Base-by-base conservation (phyloP, 2,797 vertebrate species). In the Natrix natrix region DNA sequence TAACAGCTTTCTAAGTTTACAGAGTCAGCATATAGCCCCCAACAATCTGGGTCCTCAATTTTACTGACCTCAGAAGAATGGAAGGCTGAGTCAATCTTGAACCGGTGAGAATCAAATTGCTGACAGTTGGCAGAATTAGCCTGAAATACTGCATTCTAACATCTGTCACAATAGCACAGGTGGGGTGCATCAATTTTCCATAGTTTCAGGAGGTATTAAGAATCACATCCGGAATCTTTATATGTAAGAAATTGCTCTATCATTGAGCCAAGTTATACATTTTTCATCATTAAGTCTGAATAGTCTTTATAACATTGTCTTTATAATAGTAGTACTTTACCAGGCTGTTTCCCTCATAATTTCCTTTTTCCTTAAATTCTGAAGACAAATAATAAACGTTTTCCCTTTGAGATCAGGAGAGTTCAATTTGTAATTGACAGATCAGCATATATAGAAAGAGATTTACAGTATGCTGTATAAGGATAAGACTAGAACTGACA, bases 251-350 rank as follows among this genome's bases (percentile, higher is more conserved):
- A 61, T 61, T 86, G 16, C 7, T 52, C 59, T 37, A 10, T 13
- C 28, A 91, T 7, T 87, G 28, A 63, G 57, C 20, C 26, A 66
- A 22, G 13, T 17, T n/a, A 6, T 57, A 92, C 74, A 91, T 94
- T 90, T 94, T 93, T 94, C 60, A 7, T 48, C 63, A 89, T 87
- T n/a, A 94, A 97, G 91, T 6, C 88, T 12, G 95, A 96, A 74
- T 37, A 24, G 88, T 28, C 37, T 74, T 66, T 63, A 63, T 63
- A 57, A 52, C 20, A 8, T 88, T 60, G 57, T 32, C 2, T 16
- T 32, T 86, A 37, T 55, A 55, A 8, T 63, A 26, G 7, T 63
- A 28, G 4, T 88, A n/a, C 55, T 92, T 57, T 87, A 69, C 3
- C 24, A 89, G 1, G 20, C 37, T 69, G n/a, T 20, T 28, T 86